Conservation (phyloP, 2,888 invertebrate species). For the Cantharis rustica region DNA sequence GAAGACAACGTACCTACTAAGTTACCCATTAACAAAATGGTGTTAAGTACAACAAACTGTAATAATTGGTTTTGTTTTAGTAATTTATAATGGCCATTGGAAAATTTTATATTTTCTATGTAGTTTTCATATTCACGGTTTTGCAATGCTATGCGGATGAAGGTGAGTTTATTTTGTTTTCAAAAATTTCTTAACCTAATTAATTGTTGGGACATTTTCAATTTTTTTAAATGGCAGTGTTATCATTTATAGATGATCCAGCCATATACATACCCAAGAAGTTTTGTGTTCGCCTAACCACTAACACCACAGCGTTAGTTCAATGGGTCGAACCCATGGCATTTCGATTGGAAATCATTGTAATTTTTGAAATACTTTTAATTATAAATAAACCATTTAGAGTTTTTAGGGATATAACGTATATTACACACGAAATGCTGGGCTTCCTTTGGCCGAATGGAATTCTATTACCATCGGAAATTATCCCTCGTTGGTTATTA, state of each 20-base stretch:
- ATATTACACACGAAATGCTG: conserved; percentile 84
- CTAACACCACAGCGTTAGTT: conserved; percentile 89
- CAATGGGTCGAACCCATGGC: conserved; percentile 95
- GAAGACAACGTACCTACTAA: not conserved
- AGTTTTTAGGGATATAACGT: conserved; percentile 85
- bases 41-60: not conserved
- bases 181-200: too few relatives aligned
- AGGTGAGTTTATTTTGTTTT: not conserved
- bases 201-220: too few relatives aligned
- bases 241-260: not conserved
- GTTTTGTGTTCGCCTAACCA: conserved; percentile 73
- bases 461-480: conserved; percentile 86
- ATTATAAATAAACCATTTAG: not conserved
- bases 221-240: too few relatives aligned
- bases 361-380: conserved; percentile 56
- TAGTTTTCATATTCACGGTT: not conserved
- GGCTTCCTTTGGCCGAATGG: conserved; percentile 82
- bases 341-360: conserved; percentile 92
- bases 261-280: conserved; percentile 5
- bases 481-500: conserved; percentile 83
- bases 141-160: not conserved
- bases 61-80: not conserved
- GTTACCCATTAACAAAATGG: not conserved
- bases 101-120: not conserved
- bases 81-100: not conserved